Conservation (phyloP, 2,113 vertebrate genomes). For the Bujurquina vittata region DNA sequence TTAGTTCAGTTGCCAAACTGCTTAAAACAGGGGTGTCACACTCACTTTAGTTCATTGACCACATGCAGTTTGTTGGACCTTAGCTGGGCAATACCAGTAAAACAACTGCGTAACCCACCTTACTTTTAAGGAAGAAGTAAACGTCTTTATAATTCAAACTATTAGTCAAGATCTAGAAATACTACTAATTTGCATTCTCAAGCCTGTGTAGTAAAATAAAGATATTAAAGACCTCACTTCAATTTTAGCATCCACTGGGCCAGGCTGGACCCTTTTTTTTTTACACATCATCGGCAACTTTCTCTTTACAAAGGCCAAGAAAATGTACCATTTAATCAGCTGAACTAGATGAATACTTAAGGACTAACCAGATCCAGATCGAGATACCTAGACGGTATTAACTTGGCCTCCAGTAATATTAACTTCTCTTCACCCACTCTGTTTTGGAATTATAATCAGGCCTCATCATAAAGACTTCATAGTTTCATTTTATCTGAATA, state of each 20-base stretch:
- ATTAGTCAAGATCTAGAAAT: neutral
- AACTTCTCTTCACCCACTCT: neutral
- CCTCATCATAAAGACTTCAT: neutral
- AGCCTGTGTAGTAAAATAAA: neutral
- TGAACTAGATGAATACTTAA: neutral
- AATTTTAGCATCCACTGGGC: neutral
- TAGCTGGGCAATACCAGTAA: neutral
- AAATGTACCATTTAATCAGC: neutral
- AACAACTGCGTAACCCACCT: neutral
- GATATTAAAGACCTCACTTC: neutral
- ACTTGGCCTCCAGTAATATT: neutral
- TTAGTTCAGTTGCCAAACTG: neutral
- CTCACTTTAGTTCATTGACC: neutral
- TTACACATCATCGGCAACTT: neutral
- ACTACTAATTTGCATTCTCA: neutral
- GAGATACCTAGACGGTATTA: neutral
- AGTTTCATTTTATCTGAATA: neutral
- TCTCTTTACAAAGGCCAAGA: neutral
- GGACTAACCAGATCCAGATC: neutral
- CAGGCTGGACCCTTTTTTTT: neutral
- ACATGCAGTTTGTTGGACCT: accelerated
- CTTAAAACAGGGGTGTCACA: neutral
- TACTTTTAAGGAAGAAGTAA: neutral
- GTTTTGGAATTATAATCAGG: too few relatives aligned
- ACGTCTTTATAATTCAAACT: too few relatives aligned